Conservation (phyloP, 2,888 invertebrate species). For the Lacanobia wlatinum region DNA sequence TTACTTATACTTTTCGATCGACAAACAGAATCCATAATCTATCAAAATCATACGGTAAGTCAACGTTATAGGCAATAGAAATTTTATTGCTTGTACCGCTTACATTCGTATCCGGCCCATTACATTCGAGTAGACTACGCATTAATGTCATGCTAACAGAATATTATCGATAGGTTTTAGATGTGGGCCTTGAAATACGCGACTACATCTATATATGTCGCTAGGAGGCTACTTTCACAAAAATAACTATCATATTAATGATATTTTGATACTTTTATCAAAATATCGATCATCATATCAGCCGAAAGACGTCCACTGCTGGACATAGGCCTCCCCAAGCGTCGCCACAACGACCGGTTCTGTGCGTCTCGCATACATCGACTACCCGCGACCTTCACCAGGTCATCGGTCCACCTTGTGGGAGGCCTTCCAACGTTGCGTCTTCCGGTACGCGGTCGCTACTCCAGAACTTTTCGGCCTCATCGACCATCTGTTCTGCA, state of each 20-base stretch:
- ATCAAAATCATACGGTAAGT: constrained; percentile 26
- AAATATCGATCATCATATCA: too few species aligned
- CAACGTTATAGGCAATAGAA: constrained; percentile 40
- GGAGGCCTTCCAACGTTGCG: too few species aligned
- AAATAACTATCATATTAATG: background rate
- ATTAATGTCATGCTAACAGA: constrained; percentile 47
- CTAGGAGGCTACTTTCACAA: background rate
- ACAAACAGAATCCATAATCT: constrained; percentile 5
- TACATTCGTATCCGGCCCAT: constrained; percentile 44
- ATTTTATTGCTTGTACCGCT: constrained; percentile 40
- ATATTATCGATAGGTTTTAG: constrained; percentile 47
- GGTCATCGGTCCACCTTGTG: too few species aligned
- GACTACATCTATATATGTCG: background rate
- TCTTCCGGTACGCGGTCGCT: too few species aligned
- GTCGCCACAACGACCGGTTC: too few species aligned
- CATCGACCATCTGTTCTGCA: too few species aligned
- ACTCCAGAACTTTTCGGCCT: too few species aligned
- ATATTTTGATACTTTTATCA: background rate
- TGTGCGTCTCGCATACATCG: too few species aligned
- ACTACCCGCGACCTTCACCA: too few species aligned
- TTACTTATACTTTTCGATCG: too few species aligned
- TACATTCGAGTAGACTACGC: constrained; percentile 35
- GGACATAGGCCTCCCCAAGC: too few species aligned
- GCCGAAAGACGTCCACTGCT: too few species aligned
- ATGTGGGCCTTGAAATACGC: constrained; percentile 30